These are phyloP conservation scores for Girardinichthys multiradiatus DNA, from an alignment of 2,113 vertebrate species.

Conservation along the genomic window DNA sequence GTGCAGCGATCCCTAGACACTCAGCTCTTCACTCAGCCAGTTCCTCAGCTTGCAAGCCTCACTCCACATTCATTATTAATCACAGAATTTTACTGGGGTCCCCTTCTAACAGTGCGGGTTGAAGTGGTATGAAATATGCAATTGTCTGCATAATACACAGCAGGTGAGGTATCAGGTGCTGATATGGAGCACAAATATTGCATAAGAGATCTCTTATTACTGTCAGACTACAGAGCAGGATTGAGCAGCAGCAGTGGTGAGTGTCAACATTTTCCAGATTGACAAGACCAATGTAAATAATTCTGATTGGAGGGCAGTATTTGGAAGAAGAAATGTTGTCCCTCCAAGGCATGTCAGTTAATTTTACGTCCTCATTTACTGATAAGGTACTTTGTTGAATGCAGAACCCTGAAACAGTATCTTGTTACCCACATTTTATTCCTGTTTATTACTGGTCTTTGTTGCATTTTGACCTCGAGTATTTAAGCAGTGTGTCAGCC, in stretches of 20 bases:
- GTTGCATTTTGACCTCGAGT: neutral
- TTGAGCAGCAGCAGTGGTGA: neutral
- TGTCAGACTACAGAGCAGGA: conserved; percentile 1
- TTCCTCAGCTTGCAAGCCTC: conserved; percentile 30
- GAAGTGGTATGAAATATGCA: conserved; percentile 61
- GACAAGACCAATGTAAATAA: conserved; percentile 21
- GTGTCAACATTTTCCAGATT: neutral
- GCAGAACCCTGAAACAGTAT: neutral
- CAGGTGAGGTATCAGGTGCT: conserved; percentile 33
- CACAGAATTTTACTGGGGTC: conserved; percentile 48
- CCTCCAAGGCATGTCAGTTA: neutral
- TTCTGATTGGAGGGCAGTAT: conserved; percentile 18
- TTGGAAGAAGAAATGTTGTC: neutral
- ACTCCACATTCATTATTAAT: conserved; percentile 72
- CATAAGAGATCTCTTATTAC: conserved; percentile 37
- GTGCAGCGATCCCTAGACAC: conserved; percentile 40
- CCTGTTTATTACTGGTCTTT: neutral
- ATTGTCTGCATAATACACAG: conserved; percentile 55
- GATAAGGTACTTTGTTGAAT: neutral
- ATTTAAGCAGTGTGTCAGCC: neutral
- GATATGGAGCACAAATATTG: conserved; percentile 46
- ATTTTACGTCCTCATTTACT: conserved; percentile 1
- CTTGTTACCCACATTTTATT: conserved; percentile 1
- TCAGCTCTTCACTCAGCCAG: conserved; percentile 37
- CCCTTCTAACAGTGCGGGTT: conserved; percentile 38